phyloP scores from a whole-genome alignment of 2,113 vertebrate species.

The Rhynchomys soricoides region DNA sequence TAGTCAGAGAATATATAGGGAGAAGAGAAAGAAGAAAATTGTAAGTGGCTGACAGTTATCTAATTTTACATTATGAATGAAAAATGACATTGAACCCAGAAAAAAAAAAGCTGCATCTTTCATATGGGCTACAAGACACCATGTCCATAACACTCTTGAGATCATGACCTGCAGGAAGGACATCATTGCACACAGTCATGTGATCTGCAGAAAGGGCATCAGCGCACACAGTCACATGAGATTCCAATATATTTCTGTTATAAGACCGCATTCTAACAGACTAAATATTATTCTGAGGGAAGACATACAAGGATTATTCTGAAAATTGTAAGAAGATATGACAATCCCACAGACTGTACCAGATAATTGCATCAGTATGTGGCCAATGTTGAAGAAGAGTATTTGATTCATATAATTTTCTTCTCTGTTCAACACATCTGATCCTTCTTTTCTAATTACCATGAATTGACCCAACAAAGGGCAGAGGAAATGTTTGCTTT shows the following conservation, averaged over 20 bases:
- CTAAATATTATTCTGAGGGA: background rate
- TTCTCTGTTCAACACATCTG: slow-evolving; percentile 51
- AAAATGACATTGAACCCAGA: background rate
- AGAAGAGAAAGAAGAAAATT: background rate
- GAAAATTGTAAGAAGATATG: background rate
- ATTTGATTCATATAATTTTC: slow-evolving; percentile 65
- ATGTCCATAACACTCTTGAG: background rate
- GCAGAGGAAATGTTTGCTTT: slow-evolving; percentile 44
- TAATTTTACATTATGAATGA: background rate
- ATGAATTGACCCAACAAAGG: slow-evolving; percentile 20
- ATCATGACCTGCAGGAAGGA: background rate
- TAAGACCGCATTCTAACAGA: background rate
- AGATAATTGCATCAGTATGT: background rate
- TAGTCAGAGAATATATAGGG: background rate
- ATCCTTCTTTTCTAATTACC: slow-evolving; percentile 53
- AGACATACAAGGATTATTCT: background rate
- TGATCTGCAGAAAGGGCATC: background rate
- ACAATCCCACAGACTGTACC: slow-evolving; percentile 7
- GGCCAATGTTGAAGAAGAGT: background rate
- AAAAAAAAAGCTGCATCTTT: background rate
- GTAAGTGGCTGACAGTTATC: background rate
- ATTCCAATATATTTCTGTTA: slow-evolving; percentile 11
- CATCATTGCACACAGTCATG: background rate
- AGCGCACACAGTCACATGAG: background rate
- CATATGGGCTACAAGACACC: background rate